Base-by-base conservation (phyloP, 1,140 invertebrate species). In the Saccostrea cuccullata region DNA sequence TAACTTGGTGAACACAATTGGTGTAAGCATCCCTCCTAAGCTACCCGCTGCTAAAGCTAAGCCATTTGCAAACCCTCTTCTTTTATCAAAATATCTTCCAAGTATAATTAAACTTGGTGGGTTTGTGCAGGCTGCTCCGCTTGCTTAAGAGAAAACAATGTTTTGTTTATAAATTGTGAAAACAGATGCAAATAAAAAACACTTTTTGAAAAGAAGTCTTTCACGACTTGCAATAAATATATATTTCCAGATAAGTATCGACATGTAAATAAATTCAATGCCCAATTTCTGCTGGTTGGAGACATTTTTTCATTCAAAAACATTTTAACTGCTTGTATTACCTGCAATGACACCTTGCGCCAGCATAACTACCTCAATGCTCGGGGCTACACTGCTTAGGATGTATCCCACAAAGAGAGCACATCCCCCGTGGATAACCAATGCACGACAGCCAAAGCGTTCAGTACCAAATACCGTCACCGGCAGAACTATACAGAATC, bases 31-130 rank as follows among this genome's bases (percentile, higher is more conserved):
- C 6, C 60, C 58, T 3, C 87, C 87, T 20, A 88, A 56, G 73
- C 87, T 88, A 15, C 83, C 87, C 5, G 30, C 84, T 40, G 87
- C 60, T 15, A 88, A 8, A 15, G 87, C 87, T 4, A 88, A 30
- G 20, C 83, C 64, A 56, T 85, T 88, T 36, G 83, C 67, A 47
- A 88, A 56, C 26, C 87, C 87, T 88, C 87, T n/a, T 56, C 84
- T 36, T 77, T 88, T 88, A 77, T 88, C 83, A 58, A 88, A 88
- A 70, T 88, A 88, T 60, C 70, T 88, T 36, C 67, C 70, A 13
- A 88, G 47, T 64, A 88, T 85, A 20, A 88, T 58, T 9, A 88
- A 55, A 73, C 87, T 85, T 8, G 87, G 83, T 55, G 83, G 64
- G 36, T 85, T 60, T 58, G 56, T 85, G n/a, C 12, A 85, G 17